Evolutionary conservation across 2,797 vertebrate genomes (phyloP), one percentile per base, ranked within the genome.

Genomic region (Gymnocypris eckloni): DNA sequence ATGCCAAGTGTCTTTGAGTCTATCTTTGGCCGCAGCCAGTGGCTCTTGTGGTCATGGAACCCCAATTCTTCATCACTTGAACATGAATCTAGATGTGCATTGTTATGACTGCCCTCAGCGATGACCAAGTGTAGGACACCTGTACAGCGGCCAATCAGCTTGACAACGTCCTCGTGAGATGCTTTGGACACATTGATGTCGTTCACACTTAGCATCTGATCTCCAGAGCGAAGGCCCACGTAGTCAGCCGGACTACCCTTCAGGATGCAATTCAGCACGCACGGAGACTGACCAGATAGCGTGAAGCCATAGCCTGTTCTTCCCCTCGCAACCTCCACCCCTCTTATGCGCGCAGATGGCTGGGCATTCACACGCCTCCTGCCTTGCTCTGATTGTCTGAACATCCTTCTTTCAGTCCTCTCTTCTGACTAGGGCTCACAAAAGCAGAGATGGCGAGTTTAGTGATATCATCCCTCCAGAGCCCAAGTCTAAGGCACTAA

Each of bases 131-230:
- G 97, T 83, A 99, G 89, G 80, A 99, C 96, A 0, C 98, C 98
- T 0, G 97, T 95, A 92, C 98, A 99, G 54, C 97, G 97, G 75
- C 98, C 98, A 1, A 99, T 97, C 25, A 99, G 92, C 85, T 99
- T 98, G 70, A 99, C 98, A 11, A 99, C 98, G 28, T 99, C 98
- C 91, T 99, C 98, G 0, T 99, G 98, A 0, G 97, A 99, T 0
- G 98, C 98, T 86, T 96, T 97, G 85, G 95, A 97, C 90, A 99
- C 98, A 0, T 97, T 98, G 88, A 97, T 99, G 87, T 99, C 97
- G 8, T 99, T 99, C 83, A 99, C 95, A 0, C 96, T 96, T 59
- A 99, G 94, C 86, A 99, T 97, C 89, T 97, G 96, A 92, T 99
- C 98, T 52, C 98, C 98, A 0, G 98, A 95, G 8, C 96, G 96